Evolutionary conservation across 2,797 vertebrate genomes (phyloP).

Genomic region (Rhinogobio ventralis): DNA sequence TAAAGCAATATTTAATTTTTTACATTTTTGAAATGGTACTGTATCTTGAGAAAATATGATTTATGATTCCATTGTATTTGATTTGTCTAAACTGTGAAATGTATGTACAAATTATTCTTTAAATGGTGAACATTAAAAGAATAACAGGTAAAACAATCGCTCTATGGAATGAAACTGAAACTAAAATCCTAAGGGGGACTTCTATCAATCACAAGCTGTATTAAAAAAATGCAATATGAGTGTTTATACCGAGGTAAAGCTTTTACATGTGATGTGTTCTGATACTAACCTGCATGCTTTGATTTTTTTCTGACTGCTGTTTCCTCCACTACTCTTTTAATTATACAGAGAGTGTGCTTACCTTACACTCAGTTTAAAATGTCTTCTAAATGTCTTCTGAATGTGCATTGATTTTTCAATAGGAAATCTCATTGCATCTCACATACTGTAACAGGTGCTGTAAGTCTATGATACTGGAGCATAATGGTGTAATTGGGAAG

Average conservation of each 20-base stretch:
- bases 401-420: conserved; percentile 20
- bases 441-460: background rate
- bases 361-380: background rate
- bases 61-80: conserved; percentile 73
- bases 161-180: conserved; percentile 47
- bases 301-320: background rate
- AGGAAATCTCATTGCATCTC: background rate
- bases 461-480: conserved; percentile 37
- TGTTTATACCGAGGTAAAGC: conserved; percentile 52
- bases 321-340: conserved; percentile 50
- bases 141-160: conserved; percentile 56
- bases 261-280: conserved; percentile 64
- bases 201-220: conserved; percentile 66
- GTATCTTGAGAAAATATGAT: conserved; percentile 33
- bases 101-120: conserved; percentile 52
- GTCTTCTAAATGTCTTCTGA: conserved; percentile 17
- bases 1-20: conserved; percentile 56
- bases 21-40: conserved; percentile 51
- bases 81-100: conserved; percentile 80
- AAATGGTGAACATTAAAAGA: conserved; percentile 75
- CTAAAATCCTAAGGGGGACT: background rate
- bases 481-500: conserved; percentile 5
- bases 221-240: conserved; percentile 28
- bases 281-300: conserved; percentile 81
- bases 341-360: background rate